phyloP scores from a whole-genome alignment of 64 coral and sea anemone species.

The Hydrozoanthus tunicans region DNA sequence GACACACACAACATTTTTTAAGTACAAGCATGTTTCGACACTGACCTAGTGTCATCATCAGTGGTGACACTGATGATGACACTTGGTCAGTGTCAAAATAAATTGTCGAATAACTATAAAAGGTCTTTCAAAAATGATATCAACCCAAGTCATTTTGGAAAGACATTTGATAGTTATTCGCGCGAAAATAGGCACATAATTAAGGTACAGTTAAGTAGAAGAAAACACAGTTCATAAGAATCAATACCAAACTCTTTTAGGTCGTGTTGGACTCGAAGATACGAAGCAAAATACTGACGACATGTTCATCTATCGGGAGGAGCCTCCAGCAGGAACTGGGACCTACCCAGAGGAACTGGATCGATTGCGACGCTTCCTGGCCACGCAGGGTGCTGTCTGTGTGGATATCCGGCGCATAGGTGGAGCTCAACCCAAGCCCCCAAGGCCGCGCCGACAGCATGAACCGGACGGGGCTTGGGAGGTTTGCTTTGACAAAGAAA shows the following conservation, averaged over 20 bases:
- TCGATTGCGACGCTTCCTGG: slow-evolving; percentile 64
- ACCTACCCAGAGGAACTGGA: slow-evolving; percentile 52
- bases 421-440: slow-evolving; percentile 48
- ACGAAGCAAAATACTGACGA: neutral
- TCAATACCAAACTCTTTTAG: neutral
- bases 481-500: slow-evolving; percentile 86
- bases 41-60: no score
- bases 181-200: no score
- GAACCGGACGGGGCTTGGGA: slow-evolving; percentile 90
- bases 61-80: no score
- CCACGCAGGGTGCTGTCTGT: slow-evolving; percentile 79
- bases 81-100: no score
- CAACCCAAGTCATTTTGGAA: no score
- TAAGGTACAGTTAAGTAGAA: neutral
- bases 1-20: no score
- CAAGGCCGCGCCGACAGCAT: slow-evolving; percentile 36
- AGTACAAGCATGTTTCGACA: no score
- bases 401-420: slow-evolving; percentile 68
- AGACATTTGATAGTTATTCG: no score
- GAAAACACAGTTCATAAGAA: no score
- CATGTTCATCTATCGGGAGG: slow-evolving; percentile 58
- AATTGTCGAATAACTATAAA: no score
- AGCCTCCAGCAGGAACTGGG: slow-evolving; percentile 55
- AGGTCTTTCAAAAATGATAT: no score
- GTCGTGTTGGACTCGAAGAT: neutral